Evolutionary conservation across 2,888 invertebrate genomes (phyloP), one percentile per base, ranked within the genome.

Genomic region (Tetheella fluctuosa): DNA sequence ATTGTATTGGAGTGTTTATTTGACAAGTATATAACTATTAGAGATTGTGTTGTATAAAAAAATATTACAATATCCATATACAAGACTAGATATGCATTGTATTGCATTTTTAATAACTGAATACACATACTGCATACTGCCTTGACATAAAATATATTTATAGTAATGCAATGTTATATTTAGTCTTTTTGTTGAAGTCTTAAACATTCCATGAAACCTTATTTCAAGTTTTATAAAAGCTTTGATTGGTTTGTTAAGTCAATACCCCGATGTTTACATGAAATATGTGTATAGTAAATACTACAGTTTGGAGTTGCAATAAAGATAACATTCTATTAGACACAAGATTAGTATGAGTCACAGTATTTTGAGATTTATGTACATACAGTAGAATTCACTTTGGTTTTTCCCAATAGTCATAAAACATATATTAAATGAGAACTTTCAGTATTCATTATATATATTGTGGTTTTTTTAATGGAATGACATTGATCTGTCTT

Each of bases 181-280:
- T 85, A 86, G 86, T 86, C 85, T 80, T 80, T n/a, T 67, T 77
- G 73, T 78, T 75, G 77, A 86, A 86, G 86, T 90, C 90, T 90
- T 88, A 86, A 90, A 92, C 91, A 92, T 92, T 92, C 91, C 91
- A 92, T 87, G 83, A 88, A 84, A 86, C 86, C 83, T 82, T 76
- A 77, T 82, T 82, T 84, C 85, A 86, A 84, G 81, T 84, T 74
- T 74, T 83, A 77, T 86, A 74, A 85, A 87, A 84, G 83, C 80
- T 84, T 82, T 80, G 79, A 88, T 89, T 86, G 85, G 85, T 89
- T 76, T 74, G 63, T 75, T 68, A 70, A 72, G 63, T 67, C 74
- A 77, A 67, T 77, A 75, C 71, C 74, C 73, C 75, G 66, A 71
- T 69, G 68, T 65, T 62, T 68, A 77, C 75, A 74, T 60, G 69